phyloP scores from a whole-genome alignment of 2,797 vertebrate species.

The Acipenser oxyrinchus region DNA sequence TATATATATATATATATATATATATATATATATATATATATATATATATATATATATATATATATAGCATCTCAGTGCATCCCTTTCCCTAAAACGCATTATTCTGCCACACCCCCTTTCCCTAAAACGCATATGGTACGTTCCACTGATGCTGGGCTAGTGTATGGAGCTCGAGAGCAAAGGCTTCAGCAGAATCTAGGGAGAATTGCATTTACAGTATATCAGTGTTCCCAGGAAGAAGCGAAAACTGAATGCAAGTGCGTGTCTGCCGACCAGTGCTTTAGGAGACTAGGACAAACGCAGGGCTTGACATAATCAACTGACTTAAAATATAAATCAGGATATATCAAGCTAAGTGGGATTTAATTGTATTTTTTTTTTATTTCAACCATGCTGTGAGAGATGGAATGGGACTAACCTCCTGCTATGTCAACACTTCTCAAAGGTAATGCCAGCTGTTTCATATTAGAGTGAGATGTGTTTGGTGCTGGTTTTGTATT shows the following conservation, averaged over 20 bases:
- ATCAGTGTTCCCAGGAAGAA: constrained; percentile 21
- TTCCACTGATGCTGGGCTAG: constrained; percentile 60
- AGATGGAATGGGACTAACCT: constrained; percentile 47
- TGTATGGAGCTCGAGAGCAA: constrained; percentile 45
- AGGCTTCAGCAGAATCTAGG: constrained; percentile 29
- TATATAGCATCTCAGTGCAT: background rate
- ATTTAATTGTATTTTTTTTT: constrained; percentile 37
- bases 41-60: no score
- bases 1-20: no score
- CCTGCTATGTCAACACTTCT: constrained; percentile 52
- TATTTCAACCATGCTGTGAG: constrained; percentile 31
- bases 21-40: no score
- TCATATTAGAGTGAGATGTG: constrained; percentile 13
- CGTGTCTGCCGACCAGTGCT: constrained; percentile 18
- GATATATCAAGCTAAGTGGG: constrained; percentile 23
- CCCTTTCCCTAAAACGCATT: background rate
- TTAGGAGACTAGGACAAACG: constrained; percentile 11
- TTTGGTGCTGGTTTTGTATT: constrained; percentile 29
- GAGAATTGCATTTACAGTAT: constrained; percentile 27
- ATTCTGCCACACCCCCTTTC: constrained; percentile 55
- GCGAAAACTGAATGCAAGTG: constrained; percentile 20
- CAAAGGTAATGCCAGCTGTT: constrained; percentile 49
- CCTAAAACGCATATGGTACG: constrained; percentile 53
- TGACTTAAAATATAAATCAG: constrained; percentile 19
- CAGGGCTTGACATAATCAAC: constrained; percentile 12